These are phyloP conservation scores for Drosophila rufa DNA, from an alignment of 1,140 invertebrate species.

Conservation along the genomic window DNA sequence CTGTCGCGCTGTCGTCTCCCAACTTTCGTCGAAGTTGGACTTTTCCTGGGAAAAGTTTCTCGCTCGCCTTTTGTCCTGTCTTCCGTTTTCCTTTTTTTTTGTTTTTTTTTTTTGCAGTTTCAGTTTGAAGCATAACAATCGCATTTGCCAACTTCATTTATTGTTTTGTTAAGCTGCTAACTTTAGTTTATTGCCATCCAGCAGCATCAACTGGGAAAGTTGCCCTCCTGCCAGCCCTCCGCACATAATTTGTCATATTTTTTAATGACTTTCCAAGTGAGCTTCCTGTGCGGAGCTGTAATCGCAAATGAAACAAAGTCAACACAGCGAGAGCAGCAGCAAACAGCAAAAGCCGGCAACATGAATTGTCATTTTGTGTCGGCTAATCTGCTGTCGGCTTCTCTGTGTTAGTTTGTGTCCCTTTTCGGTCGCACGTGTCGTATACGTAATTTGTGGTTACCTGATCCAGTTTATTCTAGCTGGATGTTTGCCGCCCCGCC, in stretches of 20 bases:
- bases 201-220: constrained; percentile 45
- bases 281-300: constrained; percentile 57
- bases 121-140: constrained; percentile 69
- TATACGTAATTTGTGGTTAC: constrained; percentile 71
- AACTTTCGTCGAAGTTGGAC: constrained; percentile 75
- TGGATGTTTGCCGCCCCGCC: neutral
- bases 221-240: constrained; percentile 3
- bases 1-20: constrained; percentile 52
- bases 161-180: constrained; percentile 83
- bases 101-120: constrained; percentile 39
- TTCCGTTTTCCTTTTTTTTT: neutral
- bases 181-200: constrained; percentile 77
- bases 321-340: constrained; percentile 19
- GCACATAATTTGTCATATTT: constrained; percentile 82
- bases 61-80: constrained; percentile 23
- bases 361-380: constrained; percentile 54
- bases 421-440: constrained; percentile 51
- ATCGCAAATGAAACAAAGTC: constrained; percentile 64
- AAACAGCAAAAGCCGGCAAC: constrained; percentile 9
- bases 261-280: constrained; percentile 78
- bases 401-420: constrained; percentile 11
- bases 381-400: constrained; percentile 66
- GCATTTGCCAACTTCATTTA: constrained; percentile 82
- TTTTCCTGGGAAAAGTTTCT: constrained; percentile 55
- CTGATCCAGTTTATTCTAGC: constrained; percentile 48